Evolutionary conservation across 2,797 vertebrate species (phyloP), one percentile per base, ranked within the genome.

Genomic region (Peromyscus melanophrys): DNA sequence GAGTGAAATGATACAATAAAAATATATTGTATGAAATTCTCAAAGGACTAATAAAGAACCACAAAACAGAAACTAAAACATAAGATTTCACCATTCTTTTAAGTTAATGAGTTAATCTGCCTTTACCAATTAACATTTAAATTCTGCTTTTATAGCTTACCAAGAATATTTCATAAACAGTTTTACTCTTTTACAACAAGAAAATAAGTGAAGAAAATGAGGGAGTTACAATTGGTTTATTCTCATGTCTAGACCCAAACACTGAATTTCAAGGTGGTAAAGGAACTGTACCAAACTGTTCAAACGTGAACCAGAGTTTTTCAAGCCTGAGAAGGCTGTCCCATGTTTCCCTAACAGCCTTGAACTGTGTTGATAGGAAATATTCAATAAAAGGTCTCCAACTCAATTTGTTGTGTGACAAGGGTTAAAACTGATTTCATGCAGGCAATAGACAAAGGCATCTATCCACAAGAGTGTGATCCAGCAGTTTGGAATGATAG

Each of bases 121-220:
- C 37, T 87, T 94, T 86, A 75, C 8, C 23, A 94, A 52, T 67
- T 83, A 90, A 75, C 46, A 82, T 83, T 83, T 89, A 89, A 78
- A 21, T 63, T 55, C 4, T 81, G n/a, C 12, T 86, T 86, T 89
- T 90, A 49, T 17, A 92, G 9, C 46, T 57, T 78, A 75, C 31
- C 90, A 85, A 84, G 9, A 63, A 57, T 57, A 92, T 78, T 19
- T 80, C 17, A 81, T 37, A 21, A 5, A 40, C 13, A 16, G 23
- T 29, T 75, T 76, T 40, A 59, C 23, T 92, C 23, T 86, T 80
- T 7, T 31, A 52, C 29, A 92, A 65, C 2, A 65, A 93, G 49
- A 19, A 69, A 61, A 23, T 59, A 89, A 52, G 1, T 65, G n/a
- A 61, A 75, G 3, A 43, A 80, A 46, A 61, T 84, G 78, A 65